Base-by-base conservation (phyloP, 2,888 invertebrate genomes). In the Cecidostiba fungosa region DNA sequence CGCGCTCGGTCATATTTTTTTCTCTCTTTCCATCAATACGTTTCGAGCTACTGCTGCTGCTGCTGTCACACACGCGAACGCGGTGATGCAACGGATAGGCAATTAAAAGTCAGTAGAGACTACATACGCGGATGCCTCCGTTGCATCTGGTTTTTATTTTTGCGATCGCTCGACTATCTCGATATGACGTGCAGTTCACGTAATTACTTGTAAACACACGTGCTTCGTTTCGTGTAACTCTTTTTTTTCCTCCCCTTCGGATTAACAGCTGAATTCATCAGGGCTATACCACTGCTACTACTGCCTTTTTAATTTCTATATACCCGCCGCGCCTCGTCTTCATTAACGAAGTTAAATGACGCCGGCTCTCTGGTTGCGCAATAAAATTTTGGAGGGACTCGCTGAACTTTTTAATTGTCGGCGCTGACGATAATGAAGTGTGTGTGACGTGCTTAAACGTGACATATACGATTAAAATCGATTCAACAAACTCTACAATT, bases 101-200 rank as follows among this genome's bases (percentile, higher is more conserved):
- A 84, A 84, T 84, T 80, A 84, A 84, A 84, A 84, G 77, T 80
- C 82, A 85, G 78, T 82, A 77, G 85, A 79, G 74, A 50, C 14
- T 47, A 14, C 8, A 32, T 47, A 50, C 12, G 23, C 87, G 85
- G 69, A 77, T 85, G 85, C n/a, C 66, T 66, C 26, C 1, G 85
- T 83, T 87, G 83, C 87, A 81, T 78, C 82, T 72, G 84, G 50
- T 84, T 77, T 77, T 80, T 81, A 85, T 85, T 88, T 87, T 88
- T 86, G 86, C 82, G 86, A 79, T 85, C 36, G 59, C 77, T 85
- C 81, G 85, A 85, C 79, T n/a, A n/a, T 47, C 16, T 85, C 80
- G 80, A 83, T 70, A 79, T 6, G 19, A 43, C 54, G 50, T 8
- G 47, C 19, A 5, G 36, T 26, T 10, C 77, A 4, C 14, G 72